phyloP scores from a whole-genome alignment of 2,113 vertebrate genomes.

The Ardeotis arabs region DNA sequence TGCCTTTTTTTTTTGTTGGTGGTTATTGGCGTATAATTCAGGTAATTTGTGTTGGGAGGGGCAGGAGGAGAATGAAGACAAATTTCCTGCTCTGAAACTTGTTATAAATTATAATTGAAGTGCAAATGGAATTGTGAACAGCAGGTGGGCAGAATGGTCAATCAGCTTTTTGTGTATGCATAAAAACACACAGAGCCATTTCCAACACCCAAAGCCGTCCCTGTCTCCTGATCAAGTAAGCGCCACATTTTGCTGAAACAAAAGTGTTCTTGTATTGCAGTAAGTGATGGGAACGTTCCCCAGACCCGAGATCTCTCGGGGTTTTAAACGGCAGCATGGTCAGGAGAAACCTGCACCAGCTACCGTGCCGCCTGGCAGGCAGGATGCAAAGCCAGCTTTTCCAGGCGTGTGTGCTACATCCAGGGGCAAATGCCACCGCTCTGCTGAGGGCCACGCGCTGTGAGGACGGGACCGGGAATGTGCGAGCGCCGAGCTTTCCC shows the following conservation, averaged over 20 bases:
- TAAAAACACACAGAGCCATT: not conserved
- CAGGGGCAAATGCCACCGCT: not conserved
- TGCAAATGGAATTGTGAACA: not conserved
- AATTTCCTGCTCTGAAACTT: not conserved
- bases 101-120: not conserved
- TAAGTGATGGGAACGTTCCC: not conserved
- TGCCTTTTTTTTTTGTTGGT: not conserved
- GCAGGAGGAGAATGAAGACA: not conserved
- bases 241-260: not conserved
- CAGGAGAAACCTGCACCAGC: not conserved
- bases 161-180: not conserved
- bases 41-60: not conserved
- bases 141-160: not conserved
- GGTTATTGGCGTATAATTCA: not conserved
- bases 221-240: not conserved
- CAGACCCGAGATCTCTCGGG: not conserved
- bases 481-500: fast-evolving
- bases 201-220: not conserved
- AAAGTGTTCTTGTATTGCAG: not conserved
- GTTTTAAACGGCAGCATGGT: not conserved
- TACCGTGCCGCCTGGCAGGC: not conserved
- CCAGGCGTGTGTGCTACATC: fast-evolving
- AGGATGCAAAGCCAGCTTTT: no score
- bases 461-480: fast-evolving
- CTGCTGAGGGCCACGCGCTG: not conserved